A percentile compares a stretch with the other conserved stretches of the same genome.
phyloP scores from a whole-genome alignment of 2,113 vertebrate genomes.

The Tupaia chinensis region DNA sequence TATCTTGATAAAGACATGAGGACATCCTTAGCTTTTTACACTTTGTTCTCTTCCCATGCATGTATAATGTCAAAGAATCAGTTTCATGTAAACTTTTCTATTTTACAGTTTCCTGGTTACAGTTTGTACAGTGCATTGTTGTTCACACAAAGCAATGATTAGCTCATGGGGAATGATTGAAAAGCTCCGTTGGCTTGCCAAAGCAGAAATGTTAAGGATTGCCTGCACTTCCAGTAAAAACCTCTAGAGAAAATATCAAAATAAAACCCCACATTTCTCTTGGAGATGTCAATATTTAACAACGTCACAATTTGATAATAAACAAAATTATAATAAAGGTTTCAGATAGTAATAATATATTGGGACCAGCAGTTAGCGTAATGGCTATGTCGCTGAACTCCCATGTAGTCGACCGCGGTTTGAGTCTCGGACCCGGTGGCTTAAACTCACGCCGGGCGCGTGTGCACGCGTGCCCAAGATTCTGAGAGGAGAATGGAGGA shows the following conservation, averaged over 20 bases:
- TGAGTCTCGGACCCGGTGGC: no score
- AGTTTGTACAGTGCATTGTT: background rate
- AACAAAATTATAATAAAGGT: background rate
- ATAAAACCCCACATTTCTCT: background rate
- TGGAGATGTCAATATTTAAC: background rate
- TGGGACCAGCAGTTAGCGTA: no score
- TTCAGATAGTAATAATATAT: background rate
- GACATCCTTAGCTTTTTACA: background rate
- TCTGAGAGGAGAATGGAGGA: no score
- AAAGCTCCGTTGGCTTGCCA: background rate
- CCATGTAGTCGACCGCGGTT: no score
- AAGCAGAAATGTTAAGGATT: background rate
- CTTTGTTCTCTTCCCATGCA: background rate
- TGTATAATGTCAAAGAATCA: background rate
- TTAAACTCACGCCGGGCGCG: no score
- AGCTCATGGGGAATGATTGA: background rate
- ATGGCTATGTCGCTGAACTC: no score
- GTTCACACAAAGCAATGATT: conserved; percentile 4
- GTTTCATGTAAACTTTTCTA: background rate
- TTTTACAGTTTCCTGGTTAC: background rate
- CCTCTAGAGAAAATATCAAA: background rate
- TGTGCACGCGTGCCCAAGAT: no score
- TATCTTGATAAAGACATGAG: background rate
- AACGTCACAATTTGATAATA: background rate
- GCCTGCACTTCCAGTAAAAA: background rate